Evolutionary conservation across 2,888 invertebrate species (phyloP).

Genomic region (Eurois occulta): DNA sequence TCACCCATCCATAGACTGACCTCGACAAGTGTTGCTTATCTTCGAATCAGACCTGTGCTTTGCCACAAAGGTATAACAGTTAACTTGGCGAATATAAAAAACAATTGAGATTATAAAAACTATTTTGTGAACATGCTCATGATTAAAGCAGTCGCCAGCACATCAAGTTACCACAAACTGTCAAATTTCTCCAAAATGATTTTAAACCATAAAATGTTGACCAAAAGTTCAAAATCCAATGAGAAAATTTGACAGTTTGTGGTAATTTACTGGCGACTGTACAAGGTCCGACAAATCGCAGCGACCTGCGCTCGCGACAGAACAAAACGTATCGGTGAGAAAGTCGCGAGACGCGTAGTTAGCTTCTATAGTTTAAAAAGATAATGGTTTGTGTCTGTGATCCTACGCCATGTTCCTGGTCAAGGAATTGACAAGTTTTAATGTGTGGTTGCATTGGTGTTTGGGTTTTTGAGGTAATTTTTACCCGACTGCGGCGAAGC

Average conservation of each 20-base stretch:
- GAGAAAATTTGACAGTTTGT: too few relatives aligned
- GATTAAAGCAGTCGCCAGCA: too few relatives aligned
- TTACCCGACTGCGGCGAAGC: background rate
- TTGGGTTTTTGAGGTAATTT: slow-evolving; percentile 40
- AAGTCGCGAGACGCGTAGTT: slow-evolving; percentile 23
- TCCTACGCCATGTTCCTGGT: slow-evolving; percentile 56
- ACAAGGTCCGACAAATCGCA: slow-evolving; percentile 35
- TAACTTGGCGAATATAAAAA: background rate
- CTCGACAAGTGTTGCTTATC: background rate
- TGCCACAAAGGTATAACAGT: background rate
- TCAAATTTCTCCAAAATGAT: too few relatives aligned
- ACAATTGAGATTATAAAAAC: background rate
- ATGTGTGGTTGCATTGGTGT: slow-evolving; percentile 40
- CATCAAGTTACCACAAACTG: too few relatives aligned
- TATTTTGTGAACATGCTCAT: background rate
- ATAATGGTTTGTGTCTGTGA: slow-evolving; percentile 53
- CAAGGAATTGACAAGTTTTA: slow-evolving; percentile 58
- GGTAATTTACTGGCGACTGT: too few relatives aligned
- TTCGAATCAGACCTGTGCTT: background rate
- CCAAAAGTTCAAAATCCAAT: too few relatives aligned
- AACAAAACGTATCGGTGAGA: slow-evolving; percentile 43
- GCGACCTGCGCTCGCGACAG: slow-evolving; percentile 15
- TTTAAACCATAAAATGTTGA: too few relatives aligned
- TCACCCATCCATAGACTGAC: background rate
- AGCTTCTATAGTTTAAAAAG: slow-evolving; percentile 45